Conservation (phyloP, 2,888 invertebrate genomes). For the Stenotaenia linearis region DNA sequence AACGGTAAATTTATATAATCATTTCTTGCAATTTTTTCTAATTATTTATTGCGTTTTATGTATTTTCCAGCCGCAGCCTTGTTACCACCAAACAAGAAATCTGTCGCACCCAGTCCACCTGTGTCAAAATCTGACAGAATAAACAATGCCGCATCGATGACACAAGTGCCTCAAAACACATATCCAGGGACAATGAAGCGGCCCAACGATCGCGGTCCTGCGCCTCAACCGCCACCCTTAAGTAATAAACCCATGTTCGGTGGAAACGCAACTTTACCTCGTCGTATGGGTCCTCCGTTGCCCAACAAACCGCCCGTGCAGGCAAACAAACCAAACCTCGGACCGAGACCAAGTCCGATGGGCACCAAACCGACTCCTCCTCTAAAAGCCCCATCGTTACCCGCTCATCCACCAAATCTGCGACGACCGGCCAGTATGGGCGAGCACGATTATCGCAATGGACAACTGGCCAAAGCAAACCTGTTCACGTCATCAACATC, state of each 20-base stretch:
- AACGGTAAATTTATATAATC: too few species aligned
- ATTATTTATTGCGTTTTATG: too few species aligned
- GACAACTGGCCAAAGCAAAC: conserved; percentile 10
- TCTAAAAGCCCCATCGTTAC: conserved; percentile 38
- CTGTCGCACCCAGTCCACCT: conserved; percentile 26
- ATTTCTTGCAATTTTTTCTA: too few species aligned
- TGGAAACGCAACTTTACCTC: conserved; percentile 27
- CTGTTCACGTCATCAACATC: neutral
- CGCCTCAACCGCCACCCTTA: conserved; percentile 69
- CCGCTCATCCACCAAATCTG: conserved; percentile 38
- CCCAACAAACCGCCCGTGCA: conserved; percentile 48
- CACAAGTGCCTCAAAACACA: conserved; percentile 36
- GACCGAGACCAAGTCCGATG: conserved; percentile 41
- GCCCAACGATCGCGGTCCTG: conserved; percentile 61
- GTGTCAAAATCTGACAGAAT: neutral
- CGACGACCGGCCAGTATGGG: conserved; percentile 39
- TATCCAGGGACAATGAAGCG: conserved; percentile 38
- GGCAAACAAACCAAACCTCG: conserved; percentile 44
- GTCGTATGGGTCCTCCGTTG: conserved; percentile 41
- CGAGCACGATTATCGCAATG: conserved; percentile 38
- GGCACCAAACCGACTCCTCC: conserved; percentile 56
- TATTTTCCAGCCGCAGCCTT: neutral
- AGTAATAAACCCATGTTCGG: conserved; percentile 56
- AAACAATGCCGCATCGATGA: neutral
- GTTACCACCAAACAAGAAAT: conserved; percentile 3